Percentiles rank a stretch among this genome's conserved stretches.
These are phyloP conservation scores for Plecturocebus donacophilus DNA, from an alignment of 2,113 vertebrate genomes.

Conservation along the genomic window DNA sequence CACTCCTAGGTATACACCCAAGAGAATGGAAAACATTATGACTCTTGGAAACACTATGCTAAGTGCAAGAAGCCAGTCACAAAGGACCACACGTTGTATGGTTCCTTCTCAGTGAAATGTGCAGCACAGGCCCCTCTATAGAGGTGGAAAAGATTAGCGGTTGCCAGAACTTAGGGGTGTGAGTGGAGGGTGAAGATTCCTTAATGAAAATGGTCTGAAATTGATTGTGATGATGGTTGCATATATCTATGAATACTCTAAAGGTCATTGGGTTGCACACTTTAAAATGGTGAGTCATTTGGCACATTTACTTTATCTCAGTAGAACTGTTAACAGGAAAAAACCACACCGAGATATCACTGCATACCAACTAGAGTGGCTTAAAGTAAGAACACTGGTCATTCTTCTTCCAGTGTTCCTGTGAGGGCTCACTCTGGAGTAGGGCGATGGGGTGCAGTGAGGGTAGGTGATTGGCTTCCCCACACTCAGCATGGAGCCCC, in stretches of 20 bases:
- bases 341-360: not conserved
- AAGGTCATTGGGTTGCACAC: not conserved
- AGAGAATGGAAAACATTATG: not conserved
- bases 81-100: not conserved
- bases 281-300: not conserved
- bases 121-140: too few relatives aligned
- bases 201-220: not conserved
- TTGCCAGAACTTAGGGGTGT: not conserved
- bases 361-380: not conserved
- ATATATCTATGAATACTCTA: not conserved
- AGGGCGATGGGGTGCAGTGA: rapidly evolving
- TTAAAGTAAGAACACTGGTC: not conserved
- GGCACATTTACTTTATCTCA: not conserved
- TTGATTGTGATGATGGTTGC: not conserved
- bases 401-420: not conserved
- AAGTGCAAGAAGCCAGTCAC: not conserved
- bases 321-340: not conserved
- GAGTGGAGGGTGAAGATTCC: not conserved
- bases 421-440: not conserved
- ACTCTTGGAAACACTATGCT: not conserved
- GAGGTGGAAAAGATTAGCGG: not conserved
- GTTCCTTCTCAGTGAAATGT: not conserved
- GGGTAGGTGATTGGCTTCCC: too few relatives aligned
- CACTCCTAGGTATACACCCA: not conserved
- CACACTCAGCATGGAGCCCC: not conserved